Evolutionary conservation across 2,888 invertebrate species (phyloP), one percentile per base, ranked within the genome.

Genomic region (Chaitophorus viminalis): DNA sequence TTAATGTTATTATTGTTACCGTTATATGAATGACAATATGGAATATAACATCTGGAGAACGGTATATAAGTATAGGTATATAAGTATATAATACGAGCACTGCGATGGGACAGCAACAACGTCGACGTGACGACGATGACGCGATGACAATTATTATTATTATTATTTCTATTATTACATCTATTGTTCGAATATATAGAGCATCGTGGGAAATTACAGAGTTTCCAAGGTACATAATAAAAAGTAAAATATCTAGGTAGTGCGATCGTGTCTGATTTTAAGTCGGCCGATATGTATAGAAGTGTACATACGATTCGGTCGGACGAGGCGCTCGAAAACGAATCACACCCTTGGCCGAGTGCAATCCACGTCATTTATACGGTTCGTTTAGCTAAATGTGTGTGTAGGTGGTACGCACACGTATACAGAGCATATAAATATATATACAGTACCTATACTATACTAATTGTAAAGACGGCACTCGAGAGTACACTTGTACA

Each of bases 321-420:
- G 72, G 36, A 36, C 31, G 18, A 33, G 3, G 21, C n/a, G 21
- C n/a, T 54, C 36, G 54, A 74, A 74, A 82, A 74, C 54, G 33
- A 52, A 82, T 72, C 82, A 72, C 52, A 21, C n/a, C 52, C 82
- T 18, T 33, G 72, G 52, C 52, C 52, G 72, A 52, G 52, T 33
- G 17, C 46, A 46, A 46, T 46, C 46, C 46, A 46, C 46, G 46
- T 46, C 82, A 25, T 70, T 33, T 52, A 31, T n/a, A 82, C 82
- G 82, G 82, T 72, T 82, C 82, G 82, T 82, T 82, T 82, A 82
- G 33, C 29, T 18, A 31, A 9, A 70, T 31, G 4, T 11, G 46
- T 46, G 46, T 70, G 31, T 31, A 70, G 14, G 9, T 8, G 29
- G 31, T 11, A 18, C 25, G 60, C 25, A 60, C 25, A 2, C 25